A percentile compares a stretch with the other conserved stretches of the same genome.
Conservation (phyloP, 2,888 invertebrate species). For the Lasioglossum morio region DNA sequence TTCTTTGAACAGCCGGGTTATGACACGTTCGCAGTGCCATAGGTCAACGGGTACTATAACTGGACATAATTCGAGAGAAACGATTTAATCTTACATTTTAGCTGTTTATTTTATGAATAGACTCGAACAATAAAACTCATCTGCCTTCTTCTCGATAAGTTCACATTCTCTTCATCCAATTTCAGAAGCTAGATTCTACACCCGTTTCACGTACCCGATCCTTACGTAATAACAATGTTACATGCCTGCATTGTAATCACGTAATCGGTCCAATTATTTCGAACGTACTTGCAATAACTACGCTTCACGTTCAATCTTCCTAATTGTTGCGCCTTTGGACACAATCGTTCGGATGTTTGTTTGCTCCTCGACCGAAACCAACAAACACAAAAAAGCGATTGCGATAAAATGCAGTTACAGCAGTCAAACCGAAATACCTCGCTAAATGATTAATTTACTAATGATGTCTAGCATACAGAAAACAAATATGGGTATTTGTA, state of each 20-base stretch:
- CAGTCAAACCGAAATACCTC: not conserved
- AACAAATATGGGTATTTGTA: not conserved
- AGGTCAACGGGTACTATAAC: not conserved
- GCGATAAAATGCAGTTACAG: too few species aligned
- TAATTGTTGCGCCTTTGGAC: not conserved
- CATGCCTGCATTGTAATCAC: slow-evolving; percentile 9
- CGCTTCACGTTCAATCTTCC: slow-evolving; percentile 6
- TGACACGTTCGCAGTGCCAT: not conserved
- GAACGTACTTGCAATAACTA: not conserved
- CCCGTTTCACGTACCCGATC: not conserved
- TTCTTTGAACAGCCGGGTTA: not conserved
- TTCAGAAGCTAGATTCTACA: not conserved
- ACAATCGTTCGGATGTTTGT: not conserved
- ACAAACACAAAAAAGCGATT: not conserved
- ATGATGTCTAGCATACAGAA: not conserved
- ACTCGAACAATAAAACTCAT: not conserved
- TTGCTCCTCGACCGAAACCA: not conserved
- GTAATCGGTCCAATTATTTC: slow-evolving; percentile 31
- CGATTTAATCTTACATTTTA: too few species aligned
- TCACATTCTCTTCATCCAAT: not conserved
- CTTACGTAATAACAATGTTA: slow-evolving; percentile 12
- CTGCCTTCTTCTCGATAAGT: not conserved
- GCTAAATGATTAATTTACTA: not conserved
- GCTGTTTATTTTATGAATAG: too few species aligned
- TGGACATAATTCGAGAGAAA: not conserved